These are phyloP conservation scores for Conus ventricosus DNA, from an alignment of 1,140 invertebrate species.

Conservation along the genomic window DNA sequence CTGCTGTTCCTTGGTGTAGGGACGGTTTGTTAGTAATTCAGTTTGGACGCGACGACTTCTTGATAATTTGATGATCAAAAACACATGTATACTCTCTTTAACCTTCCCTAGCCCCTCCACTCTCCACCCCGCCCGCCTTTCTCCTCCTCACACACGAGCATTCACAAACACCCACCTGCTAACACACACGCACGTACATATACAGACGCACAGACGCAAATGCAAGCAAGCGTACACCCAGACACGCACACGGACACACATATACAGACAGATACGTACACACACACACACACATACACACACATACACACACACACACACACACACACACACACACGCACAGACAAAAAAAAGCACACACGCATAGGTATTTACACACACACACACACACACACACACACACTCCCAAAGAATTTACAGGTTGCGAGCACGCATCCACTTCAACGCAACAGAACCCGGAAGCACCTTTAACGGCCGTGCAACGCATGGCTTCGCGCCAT, in stretches of 20 bases:
- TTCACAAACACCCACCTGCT: neutral
- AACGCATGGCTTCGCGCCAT: constrained; percentile 4
- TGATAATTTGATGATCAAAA: too few relatives aligned
- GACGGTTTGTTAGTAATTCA: too few relatives aligned
- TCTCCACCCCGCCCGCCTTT: too few relatives aligned
- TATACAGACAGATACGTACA: neutral
- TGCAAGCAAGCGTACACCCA: neutral
- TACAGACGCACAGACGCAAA: neutral
- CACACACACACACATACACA: neutral
- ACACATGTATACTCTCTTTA: too few relatives aligned
- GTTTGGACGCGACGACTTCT: too few relatives aligned
- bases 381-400: neutral
- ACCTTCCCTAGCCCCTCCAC: too few relatives aligned
- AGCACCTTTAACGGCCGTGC: neutral
- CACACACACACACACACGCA: neutral
- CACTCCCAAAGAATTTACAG: neutral
- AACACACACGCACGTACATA: neutral
- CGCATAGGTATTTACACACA: neutral
- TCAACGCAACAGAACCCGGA: neutral
- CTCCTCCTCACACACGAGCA: too few relatives aligned
- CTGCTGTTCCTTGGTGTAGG: too few relatives aligned
- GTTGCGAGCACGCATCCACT: neutral
- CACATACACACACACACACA: neutral
- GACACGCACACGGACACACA: neutral
- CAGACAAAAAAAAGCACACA: neutral